phyloP scores from a whole-genome alignment of 2,113 vertebrate species.

The Corapipo altera region DNA sequence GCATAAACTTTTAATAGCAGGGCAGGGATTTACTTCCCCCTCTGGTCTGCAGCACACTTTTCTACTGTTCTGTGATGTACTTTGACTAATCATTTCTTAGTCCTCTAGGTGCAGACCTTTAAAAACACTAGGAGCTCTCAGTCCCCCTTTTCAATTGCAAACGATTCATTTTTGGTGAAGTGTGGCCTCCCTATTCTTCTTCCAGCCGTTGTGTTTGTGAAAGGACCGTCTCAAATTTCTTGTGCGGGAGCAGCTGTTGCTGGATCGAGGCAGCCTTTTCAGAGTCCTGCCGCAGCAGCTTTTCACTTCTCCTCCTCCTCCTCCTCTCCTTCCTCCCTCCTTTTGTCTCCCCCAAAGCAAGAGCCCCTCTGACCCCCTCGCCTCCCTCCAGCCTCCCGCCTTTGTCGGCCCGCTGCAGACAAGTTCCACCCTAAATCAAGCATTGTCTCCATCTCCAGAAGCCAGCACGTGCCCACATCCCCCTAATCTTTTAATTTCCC shows the following conservation, averaged over 20 bases:
- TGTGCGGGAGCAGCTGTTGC: conserved; percentile 89
- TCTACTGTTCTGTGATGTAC: conserved; percentile 45
- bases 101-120: conserved; percentile 72
- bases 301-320: conserved; percentile 62
- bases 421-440: conserved; percentile 83
- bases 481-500: conserved; percentile 88
- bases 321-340: conserved; percentile 67
- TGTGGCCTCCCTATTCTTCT: conserved; percentile 81
- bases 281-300: conserved; percentile 65
- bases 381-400: conserved; percentile 65
- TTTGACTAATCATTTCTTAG: conserved; percentile 71
- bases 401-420: conserved; percentile 78
- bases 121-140: conserved; percentile 63
- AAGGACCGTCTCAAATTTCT: conserved; percentile 93
- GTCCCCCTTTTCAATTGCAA: conserved; percentile 79
- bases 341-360: conserved; percentile 77
- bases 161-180: conserved; percentile 78
- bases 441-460: conserved; percentile 79
- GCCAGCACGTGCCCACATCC: conserved; percentile 83
- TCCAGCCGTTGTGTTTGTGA: conserved; percentile 84
- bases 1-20: conserved; percentile 56
- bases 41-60: conserved; percentile 70
- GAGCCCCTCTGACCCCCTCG: conserved; percentile 71
- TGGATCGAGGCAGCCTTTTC: conserved; percentile 77
- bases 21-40: conserved; percentile 35